These are phyloP conservation scores for Lottia scabra DNA, from an alignment of 2,888 invertebrate species.

Conservation along the genomic window DNA sequence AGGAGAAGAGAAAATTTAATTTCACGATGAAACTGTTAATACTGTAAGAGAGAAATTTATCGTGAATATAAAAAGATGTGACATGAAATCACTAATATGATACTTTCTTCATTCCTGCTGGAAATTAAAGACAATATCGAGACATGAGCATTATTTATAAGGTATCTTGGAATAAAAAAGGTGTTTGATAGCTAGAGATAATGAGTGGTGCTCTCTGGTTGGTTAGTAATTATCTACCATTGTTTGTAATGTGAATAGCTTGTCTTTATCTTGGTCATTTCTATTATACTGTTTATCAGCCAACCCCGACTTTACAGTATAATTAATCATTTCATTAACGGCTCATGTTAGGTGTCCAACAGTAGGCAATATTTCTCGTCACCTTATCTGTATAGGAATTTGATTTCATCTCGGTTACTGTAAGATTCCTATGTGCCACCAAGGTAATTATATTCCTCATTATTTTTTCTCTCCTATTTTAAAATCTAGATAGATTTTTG, in stretches of 20 bases:
- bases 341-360: conserved; percentile 5
- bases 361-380: conserved; percentile 6
- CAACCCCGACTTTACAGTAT: conserved; percentile 11
- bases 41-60: not conserved
- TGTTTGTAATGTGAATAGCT: conserved; percentile 23
- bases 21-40: conserved; percentile 1
- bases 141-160: conserved; percentile 15
- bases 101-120: too few species aligned
- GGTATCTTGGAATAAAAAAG: conserved; percentile 19
- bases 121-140: too few species aligned
- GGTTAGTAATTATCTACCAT: conserved; percentile 19
- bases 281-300: conserved; percentile 17
- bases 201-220: conserved; percentile 15
- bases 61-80: too few species aligned
- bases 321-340: conserved; percentile 25
- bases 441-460: too few species aligned
- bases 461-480: too few species aligned
- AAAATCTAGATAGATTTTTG: too few species aligned
- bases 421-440: too few species aligned
- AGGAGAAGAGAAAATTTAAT: conserved; percentile 2
- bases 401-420: too few species aligned
- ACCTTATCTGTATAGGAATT: not conserved
- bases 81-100: too few species aligned
- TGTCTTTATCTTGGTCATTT: conserved; percentile 21
- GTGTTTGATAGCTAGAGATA: conserved; percentile 21